Percentiles rank a stretch among this genome's conserved stretches.
Evolutionary conservation across 2,888 invertebrate species (phyloP).

Genomic region (Cheilosia pagana): DNA sequence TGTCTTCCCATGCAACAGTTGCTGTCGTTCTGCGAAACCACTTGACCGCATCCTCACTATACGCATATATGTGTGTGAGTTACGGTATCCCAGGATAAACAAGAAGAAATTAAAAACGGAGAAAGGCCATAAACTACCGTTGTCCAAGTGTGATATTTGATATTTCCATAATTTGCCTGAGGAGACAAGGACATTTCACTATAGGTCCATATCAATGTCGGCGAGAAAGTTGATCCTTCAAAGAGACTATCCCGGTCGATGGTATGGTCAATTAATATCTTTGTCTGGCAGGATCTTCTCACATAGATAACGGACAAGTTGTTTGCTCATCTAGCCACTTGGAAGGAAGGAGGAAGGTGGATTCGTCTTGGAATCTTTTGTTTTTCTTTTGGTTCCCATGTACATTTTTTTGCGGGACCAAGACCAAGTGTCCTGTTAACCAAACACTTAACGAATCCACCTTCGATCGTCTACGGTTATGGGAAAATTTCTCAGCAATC

Average conservation of each 20-base stretch:
- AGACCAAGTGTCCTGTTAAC: constrained; percentile 72
- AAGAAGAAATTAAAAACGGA: constrained; percentile 32
- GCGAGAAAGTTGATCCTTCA: constrained; percentile 69
- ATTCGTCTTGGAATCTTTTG: constrained; percentile 36
- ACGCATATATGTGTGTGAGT: background rate
- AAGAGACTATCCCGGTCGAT: constrained; percentile 1
- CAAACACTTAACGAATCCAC: constrained; percentile 72
- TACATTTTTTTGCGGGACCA: constrained; percentile 55
- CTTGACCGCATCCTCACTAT: constrained; percentile 64
- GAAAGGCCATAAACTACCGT: constrained; percentile 70
- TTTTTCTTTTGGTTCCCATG: constrained; percentile 63
- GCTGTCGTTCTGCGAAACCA: constrained; percentile 51
- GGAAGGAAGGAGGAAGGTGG: constrained; percentile 47
- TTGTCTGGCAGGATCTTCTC: constrained; percentile 53
- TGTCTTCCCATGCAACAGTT: constrained; percentile 23
- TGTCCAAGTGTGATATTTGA: constrained; percentile 54
- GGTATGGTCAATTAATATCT: constrained; percentile 68
- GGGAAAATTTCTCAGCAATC: constrained; percentile 72
- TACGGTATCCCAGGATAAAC: constrained; percentile 38
- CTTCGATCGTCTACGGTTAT: constrained; percentile 62
- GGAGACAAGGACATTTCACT: constrained; percentile 60
- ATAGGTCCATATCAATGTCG: constrained; percentile 40
- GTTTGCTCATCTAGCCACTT: constrained; percentile 72
- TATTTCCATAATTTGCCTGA: constrained; percentile 58
- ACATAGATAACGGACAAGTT: constrained; percentile 63